Evolutionary conservation across 2,113 vertebrate species (phyloP).

Genomic region (Cavia aperea): DNA sequence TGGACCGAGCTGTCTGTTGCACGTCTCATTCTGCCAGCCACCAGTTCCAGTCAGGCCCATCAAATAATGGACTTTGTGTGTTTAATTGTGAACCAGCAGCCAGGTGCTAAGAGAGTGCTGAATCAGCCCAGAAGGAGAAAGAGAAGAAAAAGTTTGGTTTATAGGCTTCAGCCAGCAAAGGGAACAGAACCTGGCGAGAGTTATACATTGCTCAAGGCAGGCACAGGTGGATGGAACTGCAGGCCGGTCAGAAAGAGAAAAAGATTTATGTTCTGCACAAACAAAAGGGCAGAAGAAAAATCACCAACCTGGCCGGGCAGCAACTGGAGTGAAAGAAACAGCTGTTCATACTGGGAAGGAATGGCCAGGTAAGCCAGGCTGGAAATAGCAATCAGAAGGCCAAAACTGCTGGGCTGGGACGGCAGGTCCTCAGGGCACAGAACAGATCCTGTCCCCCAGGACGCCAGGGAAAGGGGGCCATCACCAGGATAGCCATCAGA

Average conservation of each 20-base stretch:
- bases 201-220: conserved; percentile 86
- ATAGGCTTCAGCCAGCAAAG: conserved; percentile 66
- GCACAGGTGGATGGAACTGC: conserved; percentile 94
- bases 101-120: conserved; percentile 54
- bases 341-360: conserved; percentile 94
- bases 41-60: conserved; percentile 53
- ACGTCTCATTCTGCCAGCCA: conserved; percentile 46
- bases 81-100: conserved; percentile 51
- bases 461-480: conserved; percentile 78
- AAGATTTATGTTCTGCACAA: conserved; percentile 95
- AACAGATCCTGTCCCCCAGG: conserved; percentile 90
- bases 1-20: conserved; percentile 24
- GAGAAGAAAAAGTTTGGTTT: conserved; percentile 69
- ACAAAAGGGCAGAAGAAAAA: conserved; percentile 95
- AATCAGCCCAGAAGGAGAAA: conserved; percentile 52
- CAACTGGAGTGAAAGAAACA: conserved; percentile 93
- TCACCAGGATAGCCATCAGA: conserved; percentile 79
- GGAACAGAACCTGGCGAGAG: conserved; percentile 69
- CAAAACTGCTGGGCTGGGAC: conserved; percentile 95
- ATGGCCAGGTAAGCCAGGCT: conserved; percentile 93
- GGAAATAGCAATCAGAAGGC: conserved; percentile 94
- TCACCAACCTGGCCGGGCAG: conserved; percentile 83
- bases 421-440: conserved; percentile 85
- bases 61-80: conserved; percentile 51
- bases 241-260: conserved; percentile 84